Base-by-base conservation (phyloP, 1,140 invertebrate genomes). In the Acromyrmex charruanus region DNA sequence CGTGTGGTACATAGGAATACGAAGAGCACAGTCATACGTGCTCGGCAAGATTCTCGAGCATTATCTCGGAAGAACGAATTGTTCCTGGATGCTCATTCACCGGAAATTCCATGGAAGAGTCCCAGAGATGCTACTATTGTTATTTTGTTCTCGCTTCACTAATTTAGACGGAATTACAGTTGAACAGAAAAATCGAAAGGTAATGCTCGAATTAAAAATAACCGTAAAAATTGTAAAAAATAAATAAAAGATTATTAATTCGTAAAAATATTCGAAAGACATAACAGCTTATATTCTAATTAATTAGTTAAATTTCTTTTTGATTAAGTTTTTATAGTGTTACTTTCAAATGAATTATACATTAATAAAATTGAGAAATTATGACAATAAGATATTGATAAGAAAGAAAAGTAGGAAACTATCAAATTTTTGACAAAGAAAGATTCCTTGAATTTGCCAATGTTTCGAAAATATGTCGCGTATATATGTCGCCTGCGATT, bases 1-100 rank as follows among this genome's bases (percentile, higher is more conserved):
- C 77, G 77, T n/a, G 28, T 59, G 28, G 59, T 16, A 65, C 59
- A 44, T 66, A 80, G 14, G n/a, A 80, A 80, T 79, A 80, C 61
- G 49, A 71, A 71, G 65, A 55, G 77, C 49, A 39, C n/a, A 77
- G 39, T 77, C 58, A 69, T 55, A 71, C 49, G 77, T 81, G 49
- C 63, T 31, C 49, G 31, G 63, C 49, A 71, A 69, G 31, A 69
- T 81, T 71, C 65, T 81, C 31, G 10, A 31, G 16, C n/a, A 68
- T 80, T 81, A 81, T 81, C 49, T 28, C 66, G n/a, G 5, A 21
- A 44, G 7, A 71, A 71, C 35, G 31, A 80, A 80, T 68, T 39
- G 28, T 66, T 49, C 16, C 25, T 49, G 77, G 25, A 65, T 79
- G 59, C 28, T 66, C 12, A 44, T 25, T 77, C 44, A 65, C 18